Evolutionary conservation across 2,888 invertebrate species (phyloP).

Genomic region (Gandaritis pyraliata): DNA sequence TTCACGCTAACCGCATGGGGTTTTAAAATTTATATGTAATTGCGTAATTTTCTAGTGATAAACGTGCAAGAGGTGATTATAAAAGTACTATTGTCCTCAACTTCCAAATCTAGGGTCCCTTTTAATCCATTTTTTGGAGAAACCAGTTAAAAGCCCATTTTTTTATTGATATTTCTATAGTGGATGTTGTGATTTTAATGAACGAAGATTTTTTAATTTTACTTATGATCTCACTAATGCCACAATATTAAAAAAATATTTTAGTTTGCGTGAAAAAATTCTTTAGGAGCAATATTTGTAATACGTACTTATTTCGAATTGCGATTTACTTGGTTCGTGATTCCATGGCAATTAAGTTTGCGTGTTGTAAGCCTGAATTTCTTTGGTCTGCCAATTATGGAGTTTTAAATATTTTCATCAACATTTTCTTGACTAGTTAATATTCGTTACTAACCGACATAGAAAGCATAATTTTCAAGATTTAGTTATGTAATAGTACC

Average conservation of each 20-base stretch:
- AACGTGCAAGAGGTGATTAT: neutral
- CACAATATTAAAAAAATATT: neutral
- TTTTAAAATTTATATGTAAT: slow-evolving; percentile 9
- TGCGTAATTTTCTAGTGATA: slow-evolving; percentile 12
- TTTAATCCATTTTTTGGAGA: too few species aligned
- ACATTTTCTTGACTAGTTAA: slow-evolving; percentile 7
- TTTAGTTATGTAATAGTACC: too few species aligned
- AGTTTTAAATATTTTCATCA: slow-evolving; percentile 13
- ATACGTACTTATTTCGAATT: slow-evolving; percentile 14
- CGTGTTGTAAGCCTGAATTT: slow-evolving; percentile 20
- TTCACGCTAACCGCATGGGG: slow-evolving; percentile 22
- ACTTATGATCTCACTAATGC: too few species aligned
- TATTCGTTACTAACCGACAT: neutral
- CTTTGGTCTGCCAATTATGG: slow-evolving; percentile 13
- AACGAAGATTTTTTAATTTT: too few species aligned
- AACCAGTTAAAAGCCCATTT: too few species aligned
- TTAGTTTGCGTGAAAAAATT: slow-evolving; percentile 22
- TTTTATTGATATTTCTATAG: too few species aligned
- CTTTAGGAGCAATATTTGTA: slow-evolving; percentile 1
- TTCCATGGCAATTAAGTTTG: slow-evolving; percentile 26
- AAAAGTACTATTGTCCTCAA: neutral
- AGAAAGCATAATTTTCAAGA: too few species aligned
- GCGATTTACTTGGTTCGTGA: slow-evolving; percentile 24
- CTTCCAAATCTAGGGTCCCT: too few species aligned
- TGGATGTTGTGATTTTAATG: too few species aligned